Conservation (phyloP, 2,797 vertebrate species). For the Glossophaga mutica region DNA sequence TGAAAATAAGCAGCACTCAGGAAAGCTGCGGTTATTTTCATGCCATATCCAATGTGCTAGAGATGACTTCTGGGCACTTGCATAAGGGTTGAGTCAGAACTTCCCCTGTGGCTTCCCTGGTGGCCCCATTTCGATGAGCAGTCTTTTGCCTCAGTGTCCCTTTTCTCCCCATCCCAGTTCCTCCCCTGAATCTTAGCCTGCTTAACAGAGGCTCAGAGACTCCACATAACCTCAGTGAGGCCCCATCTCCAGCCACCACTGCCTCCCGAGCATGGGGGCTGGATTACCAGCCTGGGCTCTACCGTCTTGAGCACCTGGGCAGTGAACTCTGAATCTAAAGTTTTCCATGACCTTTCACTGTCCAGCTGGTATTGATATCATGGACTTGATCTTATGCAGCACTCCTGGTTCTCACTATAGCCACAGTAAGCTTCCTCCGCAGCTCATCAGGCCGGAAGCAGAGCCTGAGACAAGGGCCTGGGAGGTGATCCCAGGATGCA, state of each 20-base stretch:
- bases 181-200: background rate
- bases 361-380: background rate
- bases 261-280: background rate
- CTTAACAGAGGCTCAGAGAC: background rate
- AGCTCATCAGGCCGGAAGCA: background rate
- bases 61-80: conserved; percentile 44
- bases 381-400: background rate
- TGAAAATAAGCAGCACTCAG: conserved; percentile 47
- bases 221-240: background rate
- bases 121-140: conserved; percentile 42
- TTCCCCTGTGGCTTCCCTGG: conserved; percentile 41
- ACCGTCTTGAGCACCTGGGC: fast-evolving
- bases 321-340: background rate
- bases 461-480: background rate
- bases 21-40: conserved; percentile 64
- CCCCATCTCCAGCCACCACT: background rate
- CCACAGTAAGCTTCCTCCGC: background rate
- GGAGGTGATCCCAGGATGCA: background rate
- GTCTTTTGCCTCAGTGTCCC: background rate
- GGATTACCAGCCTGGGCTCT: background rate
- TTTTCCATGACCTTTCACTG: background rate
- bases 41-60: conserved; percentile 31
- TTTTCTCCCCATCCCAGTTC: background rate
- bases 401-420: background rate
- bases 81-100: conserved; percentile 53